phyloP scores from a whole-genome alignment of 2,113 vertebrate genomes.

The Dissostichus mawsoni region DNA sequence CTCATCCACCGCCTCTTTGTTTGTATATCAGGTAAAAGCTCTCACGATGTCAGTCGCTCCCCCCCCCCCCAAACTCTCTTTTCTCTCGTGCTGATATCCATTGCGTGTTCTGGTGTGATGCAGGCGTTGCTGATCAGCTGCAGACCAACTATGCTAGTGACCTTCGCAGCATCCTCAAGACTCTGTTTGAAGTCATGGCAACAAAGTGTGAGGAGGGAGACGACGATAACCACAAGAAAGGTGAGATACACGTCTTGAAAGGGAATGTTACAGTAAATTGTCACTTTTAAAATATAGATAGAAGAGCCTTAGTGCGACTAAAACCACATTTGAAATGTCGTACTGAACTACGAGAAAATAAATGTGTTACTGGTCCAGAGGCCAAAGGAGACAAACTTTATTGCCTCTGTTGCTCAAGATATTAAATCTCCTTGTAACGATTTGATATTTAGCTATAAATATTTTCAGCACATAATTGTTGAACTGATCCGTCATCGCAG shows the following conservation, averaged over 20 bases:
- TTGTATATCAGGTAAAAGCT: slow-evolving; percentile 94
- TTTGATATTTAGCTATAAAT: slow-evolving; percentile 1
- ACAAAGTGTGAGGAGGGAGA: slow-evolving; percentile 93
- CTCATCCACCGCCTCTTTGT: slow-evolving; percentile 98
- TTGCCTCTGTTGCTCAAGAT: too few relatives aligned
- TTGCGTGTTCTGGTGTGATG: slow-evolving; percentile 5
- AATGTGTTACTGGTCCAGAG: not conserved
- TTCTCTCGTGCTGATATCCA: not conserved
- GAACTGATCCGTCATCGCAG: not conserved
- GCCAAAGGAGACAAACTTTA: not conserved
- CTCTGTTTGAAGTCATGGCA: slow-evolving; percentile 98
- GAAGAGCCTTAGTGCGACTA: not conserved
- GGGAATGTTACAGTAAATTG: not conserved
- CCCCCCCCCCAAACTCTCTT: not conserved
- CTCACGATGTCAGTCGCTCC: not conserved
- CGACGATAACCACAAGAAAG: slow-evolving; percentile 91
- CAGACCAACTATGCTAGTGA: slow-evolving; percentile 99
- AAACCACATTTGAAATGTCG: not conserved
- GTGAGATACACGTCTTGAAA: slow-evolving; percentile 64
- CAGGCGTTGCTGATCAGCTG: slow-evolving; percentile 97
- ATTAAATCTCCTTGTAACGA: not conserved
- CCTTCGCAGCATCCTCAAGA: slow-evolving; percentile 96
- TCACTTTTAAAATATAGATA: not conserved
- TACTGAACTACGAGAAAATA: not conserved
- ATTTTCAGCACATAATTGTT: too few relatives aligned